Base-by-base conservation (phyloP, 2,888 invertebrate species). In the Drosophila stalkeri region DNA sequence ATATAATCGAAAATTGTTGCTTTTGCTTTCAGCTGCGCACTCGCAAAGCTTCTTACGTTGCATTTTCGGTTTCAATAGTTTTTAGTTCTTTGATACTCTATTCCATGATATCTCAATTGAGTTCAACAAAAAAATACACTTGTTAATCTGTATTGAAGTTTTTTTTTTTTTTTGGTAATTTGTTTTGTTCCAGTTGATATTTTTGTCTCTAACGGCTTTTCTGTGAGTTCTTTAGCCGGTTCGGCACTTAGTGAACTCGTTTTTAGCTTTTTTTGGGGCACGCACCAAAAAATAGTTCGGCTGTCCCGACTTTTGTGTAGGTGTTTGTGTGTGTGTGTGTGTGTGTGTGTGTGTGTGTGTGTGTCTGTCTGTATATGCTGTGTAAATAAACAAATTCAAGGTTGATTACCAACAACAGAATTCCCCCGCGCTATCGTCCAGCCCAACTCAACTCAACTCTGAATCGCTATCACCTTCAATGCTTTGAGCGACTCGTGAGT, bases 341-440 rank as follows among this genome's bases (percentile, higher is more conserved):
- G 55, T 60, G 27, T 44, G 61, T 43, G 55, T 18, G 46, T 23
- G 55, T 60, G 37, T 39, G 46, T 43, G 49, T 7, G 69, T 63
- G 60, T 39, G 64, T n/a, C n/a, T 52, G 72, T 49, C 46, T 71
- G 51, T 72, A n/a, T 75, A 35, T 68, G 55, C 47, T 73, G 63
- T 79, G 73, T 67, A 73, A 74, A 75, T 80, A 73, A 63, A 64
- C 87, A 78, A 75, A 90, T 89, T 89, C 90, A 88, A 88, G 87
- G 90, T 89, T 88, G 88, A 87, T 89, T 87, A 80, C 85, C 77
- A 76, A 86, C 74, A 75, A 64, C 75, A 60, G 68, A 43, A 43
- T 35, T 46, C 64, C 49, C 52, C 60, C 62, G n/a, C 39, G 43
- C 73, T 78, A 55, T 70, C 62, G 54, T 43, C 57, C 51, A 67